Base-by-base conservation (phyloP, 2,888 invertebrate genomes). In the Lepidocyrtoides sp. region DNA sequence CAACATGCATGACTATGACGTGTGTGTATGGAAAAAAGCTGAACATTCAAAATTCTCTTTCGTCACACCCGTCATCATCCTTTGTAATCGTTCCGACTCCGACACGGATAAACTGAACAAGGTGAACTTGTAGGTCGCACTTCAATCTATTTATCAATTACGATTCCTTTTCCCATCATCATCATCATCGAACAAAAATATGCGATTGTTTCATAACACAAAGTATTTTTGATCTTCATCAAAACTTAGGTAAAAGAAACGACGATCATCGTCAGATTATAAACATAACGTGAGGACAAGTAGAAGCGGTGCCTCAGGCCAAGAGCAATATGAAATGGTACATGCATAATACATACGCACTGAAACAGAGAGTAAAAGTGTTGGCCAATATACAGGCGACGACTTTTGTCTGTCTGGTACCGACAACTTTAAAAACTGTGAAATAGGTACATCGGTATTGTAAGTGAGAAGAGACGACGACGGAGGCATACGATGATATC, bases 121-220 rank as follows among this genome's bases (percentile, higher is more conserved):
- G 72, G 29, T 88, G 81, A 88, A 82, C 82, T 29, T 63, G 17
- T 8, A 82, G 81, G 88, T 88, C 82, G 69, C 69, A 69, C 82
- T 88, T 88, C 69, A 88, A 81, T 88, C 88, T 88, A 82, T 88
- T 88, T 88, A 88, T 88, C 88, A 88, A 88, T 88, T 88, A 86
- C 48, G 57, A 57, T 32, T 57, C 23, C 44, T 32, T 20, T 60
- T 69, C 32, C 32, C 17, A 57, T 57, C n/a, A n/a, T 36, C 17
- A 26, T 1, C 20, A 14, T 36, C n/a, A 77, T 36, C 17, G 8
- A 0, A 66, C 14, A 23, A 23, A 29, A 66, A 63, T 12, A 8
- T 26, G 12, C 26, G 51, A 57, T 57, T 81, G 79, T 57, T 26
- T 82, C 82, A 51, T 54, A 36, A 82, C 8, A 63, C 44, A 81